Conservation (phyloP, 2,113 vertebrate species). For the Ageneiosus marmoratus region DNA sequence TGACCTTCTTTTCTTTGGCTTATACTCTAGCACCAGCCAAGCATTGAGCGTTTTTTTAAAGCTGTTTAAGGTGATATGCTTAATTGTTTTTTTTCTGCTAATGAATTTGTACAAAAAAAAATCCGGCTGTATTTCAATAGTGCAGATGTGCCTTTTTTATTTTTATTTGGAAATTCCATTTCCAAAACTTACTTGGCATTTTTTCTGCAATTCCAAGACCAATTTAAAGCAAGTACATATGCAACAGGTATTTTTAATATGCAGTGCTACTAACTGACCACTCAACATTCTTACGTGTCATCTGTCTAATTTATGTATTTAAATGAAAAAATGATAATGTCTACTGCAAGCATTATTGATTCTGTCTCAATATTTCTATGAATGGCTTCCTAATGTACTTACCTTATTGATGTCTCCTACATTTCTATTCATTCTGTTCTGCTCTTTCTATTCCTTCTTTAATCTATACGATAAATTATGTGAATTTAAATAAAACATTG, state of each 20-base stretch:
- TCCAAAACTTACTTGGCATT: constrained; percentile 42
- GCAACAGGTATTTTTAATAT: constrained; percentile 49
- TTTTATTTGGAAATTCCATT: constrained; percentile 45
- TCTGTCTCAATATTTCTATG: constrained; percentile 4
- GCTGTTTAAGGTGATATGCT: constrained; percentile 24
- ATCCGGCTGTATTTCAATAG: not conserved
- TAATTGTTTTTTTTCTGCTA: constrained; percentile 24
- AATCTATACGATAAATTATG: constrained; percentile 49
- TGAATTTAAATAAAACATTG: constrained; percentile 63
- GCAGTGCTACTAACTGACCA: constrained; percentile 44
- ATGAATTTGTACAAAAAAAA: constrained; percentile 16
- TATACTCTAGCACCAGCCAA: constrained; percentile 46
- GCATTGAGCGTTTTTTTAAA: constrained; percentile 22
- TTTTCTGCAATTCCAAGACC: constrained; percentile 40
- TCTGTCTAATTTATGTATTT: constrained; percentile 65
- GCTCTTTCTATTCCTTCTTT: constrained; percentile 14
- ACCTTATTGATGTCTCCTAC: not conserved
- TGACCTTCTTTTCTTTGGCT: constrained; percentile 39
- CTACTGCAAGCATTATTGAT: constrained; percentile 47
- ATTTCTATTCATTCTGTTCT: not conserved
- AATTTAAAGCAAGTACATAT: constrained; percentile 34
- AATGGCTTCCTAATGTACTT: constrained; percentile 4
- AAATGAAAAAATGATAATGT: constrained; percentile 59
- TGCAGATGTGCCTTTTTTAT: not conserved
- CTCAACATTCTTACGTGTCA: constrained; percentile 43